A percentile compares a stretch with the other conserved stretches of the same genome.
These are phyloP conservation scores for Pongo abelii DNA, from an alignment of 2,113 vertebrate species.

Conservation along the genomic window DNA sequence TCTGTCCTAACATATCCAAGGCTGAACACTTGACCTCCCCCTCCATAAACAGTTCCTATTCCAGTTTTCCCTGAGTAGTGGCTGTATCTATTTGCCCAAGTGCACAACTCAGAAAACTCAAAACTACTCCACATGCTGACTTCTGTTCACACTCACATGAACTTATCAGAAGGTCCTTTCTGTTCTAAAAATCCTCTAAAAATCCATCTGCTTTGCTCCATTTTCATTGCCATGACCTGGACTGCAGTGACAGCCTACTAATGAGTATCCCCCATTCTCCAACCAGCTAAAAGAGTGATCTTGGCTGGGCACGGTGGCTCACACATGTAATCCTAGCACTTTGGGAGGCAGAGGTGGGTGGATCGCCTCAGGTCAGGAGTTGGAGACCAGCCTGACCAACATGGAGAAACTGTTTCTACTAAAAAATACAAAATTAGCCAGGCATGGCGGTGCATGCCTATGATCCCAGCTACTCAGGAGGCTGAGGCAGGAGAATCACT, in stretches of 20 bases:
- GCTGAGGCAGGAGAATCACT: too few species aligned
- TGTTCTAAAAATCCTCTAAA: not conserved
- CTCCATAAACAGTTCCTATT: not conserved
- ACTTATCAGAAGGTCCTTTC: not conserved
- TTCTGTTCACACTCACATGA: not conserved
- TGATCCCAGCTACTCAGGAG: too few species aligned
- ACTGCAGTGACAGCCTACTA: not conserved
- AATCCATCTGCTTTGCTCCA: not conserved
- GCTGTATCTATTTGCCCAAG: not conserved
- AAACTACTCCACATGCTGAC: not conserved
- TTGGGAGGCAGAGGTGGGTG: too few species aligned
- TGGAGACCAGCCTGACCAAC: too few species aligned
- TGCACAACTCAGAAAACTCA: not conserved
- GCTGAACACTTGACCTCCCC: fast-evolving
- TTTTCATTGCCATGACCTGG: not conserved
- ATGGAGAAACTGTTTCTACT: too few species aligned
- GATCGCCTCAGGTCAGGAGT: too few species aligned
- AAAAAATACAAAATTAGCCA: too few species aligned
- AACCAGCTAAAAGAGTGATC: not conserved
- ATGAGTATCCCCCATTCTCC: not conserved
- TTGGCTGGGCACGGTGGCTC: not conserved
- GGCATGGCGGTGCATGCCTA: too few species aligned
- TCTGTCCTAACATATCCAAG: not conserved
- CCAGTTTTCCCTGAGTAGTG: not conserved
- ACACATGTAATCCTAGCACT: too few species aligned